Base-by-base conservation (phyloP, 2,888 invertebrate species). In the Acanthopleura granulata region DNA sequence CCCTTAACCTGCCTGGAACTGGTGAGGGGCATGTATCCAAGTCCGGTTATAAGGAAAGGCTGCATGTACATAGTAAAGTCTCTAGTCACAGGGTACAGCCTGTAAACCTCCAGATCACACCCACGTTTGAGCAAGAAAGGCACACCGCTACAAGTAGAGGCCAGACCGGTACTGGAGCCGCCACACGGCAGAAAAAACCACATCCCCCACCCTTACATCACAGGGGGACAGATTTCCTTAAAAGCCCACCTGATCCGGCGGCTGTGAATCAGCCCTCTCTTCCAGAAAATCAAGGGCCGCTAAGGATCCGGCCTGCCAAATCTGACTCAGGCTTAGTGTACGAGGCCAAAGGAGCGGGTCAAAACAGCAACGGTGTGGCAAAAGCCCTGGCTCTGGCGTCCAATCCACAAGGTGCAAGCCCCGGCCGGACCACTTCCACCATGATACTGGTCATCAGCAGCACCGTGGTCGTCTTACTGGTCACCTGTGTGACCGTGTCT, bases 401-500 rank as follows among this genome's bases (percentile, higher is more conserved):
- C 1, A 66, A 66, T 25, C 4, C 25, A 27, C 25, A 66, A 27
- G 16, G 16, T 16, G 6, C 66, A 22, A 18, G 4, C 16, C 66
- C 66, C 1, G 6, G 3, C 6, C 1, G 16, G 16, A 22, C 22
- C 6, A 66, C 29, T 6, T 22, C 27, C 6, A 66, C 66, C 18
- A 66, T 66, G 66, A 27, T 66, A 3, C 72, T 85, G 29, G 80
- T 81, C 16, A 79, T 83, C 40, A 75, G 81, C 57, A 82, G 82
- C 49, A 80, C 84, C 49, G 62, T 85, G n/a, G 83, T 81, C 16
- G 84, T 80, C 30, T 78, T 86, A 27, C 81, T 85, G 72, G 83
- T 84, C 72, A 80, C 86, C 70, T 83, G 84, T 61, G 74, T 85
- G 72, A 82, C 86, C 72, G 80, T 86, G 27, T 85, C 86, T 72